A percentile compares a stretch with the other conserved stretches of the same genome.
Conservation (phyloP, 2,797 vertebrate species). For the Capromys pilorides region DNA sequence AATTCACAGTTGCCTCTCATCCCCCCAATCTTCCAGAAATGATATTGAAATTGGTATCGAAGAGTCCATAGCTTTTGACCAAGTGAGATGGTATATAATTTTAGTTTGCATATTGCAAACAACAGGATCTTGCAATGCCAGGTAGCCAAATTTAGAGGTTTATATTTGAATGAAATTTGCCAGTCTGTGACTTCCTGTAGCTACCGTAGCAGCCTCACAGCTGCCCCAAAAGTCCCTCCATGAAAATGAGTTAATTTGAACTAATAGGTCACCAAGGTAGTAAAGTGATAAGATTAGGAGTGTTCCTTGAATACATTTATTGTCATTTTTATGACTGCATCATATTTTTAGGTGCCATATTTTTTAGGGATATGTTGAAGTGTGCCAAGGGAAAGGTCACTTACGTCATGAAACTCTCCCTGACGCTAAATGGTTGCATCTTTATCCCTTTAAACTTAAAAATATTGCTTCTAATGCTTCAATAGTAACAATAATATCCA, state of each 20-base stretch:
- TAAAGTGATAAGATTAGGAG: slow-evolving; percentile 74
- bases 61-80: slow-evolving; percentile 62
- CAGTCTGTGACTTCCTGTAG: slow-evolving; percentile 92
- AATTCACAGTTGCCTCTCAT: background rate
- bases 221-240: slow-evolving; percentile 89
- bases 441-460: slow-evolving; percentile 57
- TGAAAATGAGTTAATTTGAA: slow-evolving; percentile 90
- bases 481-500: background rate
- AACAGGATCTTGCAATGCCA: slow-evolving; percentile 88
- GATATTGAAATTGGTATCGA: background rate
- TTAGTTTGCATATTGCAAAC: slow-evolving; percentile 93
- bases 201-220: slow-evolving; percentile 86
- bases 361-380: slow-evolving; percentile 36
- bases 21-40: background rate
- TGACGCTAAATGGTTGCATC: background rate
- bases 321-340: slow-evolving; percentile 75
- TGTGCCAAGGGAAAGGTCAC: background rate
- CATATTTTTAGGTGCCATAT: slow-evolving; percentile 65
- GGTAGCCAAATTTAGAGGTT: slow-evolving; percentile 95
- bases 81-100: slow-evolving; percentile 70
- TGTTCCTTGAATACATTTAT: slow-evolving; percentile 64
- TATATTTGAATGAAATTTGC: slow-evolving; percentile 99
- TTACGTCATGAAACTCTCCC: background rate
- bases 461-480: background rate
- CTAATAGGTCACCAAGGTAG: slow-evolving; percentile 69